These are phyloP conservation scores for Aplochiton taeniatus DNA, from an alignment of 2,797 vertebrate genomes.

Conservation along the genomic window DNA sequence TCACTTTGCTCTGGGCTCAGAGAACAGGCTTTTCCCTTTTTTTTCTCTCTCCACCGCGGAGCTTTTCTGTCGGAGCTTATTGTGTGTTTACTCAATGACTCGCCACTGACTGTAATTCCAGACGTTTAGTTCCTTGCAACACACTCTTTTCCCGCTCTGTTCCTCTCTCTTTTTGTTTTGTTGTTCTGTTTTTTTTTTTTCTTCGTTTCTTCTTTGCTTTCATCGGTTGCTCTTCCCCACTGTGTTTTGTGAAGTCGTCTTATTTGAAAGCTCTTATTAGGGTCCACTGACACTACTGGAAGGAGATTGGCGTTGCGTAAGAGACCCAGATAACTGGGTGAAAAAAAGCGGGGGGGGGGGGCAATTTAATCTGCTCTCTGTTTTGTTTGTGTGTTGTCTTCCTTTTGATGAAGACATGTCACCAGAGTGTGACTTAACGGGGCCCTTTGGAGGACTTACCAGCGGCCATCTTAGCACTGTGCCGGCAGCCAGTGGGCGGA, in stretches of 20 bases:
- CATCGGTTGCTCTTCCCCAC: constrained; percentile 35
- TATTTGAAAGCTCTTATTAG: constrained; percentile 63
- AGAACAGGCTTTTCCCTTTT: constrained; percentile 78
- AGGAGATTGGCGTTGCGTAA: constrained; percentile 49
- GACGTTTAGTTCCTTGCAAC: constrained; percentile 81
- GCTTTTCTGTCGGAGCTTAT: constrained; percentile 76
- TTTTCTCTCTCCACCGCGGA: constrained; percentile 59
- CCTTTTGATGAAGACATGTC: too few species aligned
- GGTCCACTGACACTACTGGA: constrained; percentile 55
- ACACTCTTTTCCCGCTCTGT: constrained; percentile 54
- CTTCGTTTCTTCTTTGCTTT: too few species aligned
- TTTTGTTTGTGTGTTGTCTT: too few species aligned
- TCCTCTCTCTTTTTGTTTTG: constrained; percentile 4
- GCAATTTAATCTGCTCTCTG: constrained; percentile 27
- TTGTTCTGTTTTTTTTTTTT: neutral
- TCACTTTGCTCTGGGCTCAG: constrained; percentile 86
- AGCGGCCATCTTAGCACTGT: constrained; percentile 21
- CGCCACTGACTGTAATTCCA: constrained; percentile 77
- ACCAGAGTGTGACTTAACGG: too few species aligned
- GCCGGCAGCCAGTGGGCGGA: constrained; percentile 26
- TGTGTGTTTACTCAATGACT: constrained; percentile 86
- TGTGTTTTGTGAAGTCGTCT: constrained; percentile 66
- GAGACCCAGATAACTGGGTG: constrained; percentile 38
- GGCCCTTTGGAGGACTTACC: neutral
- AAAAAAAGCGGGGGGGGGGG: constrained; percentile 34